Conservation (phyloP, 2,888 invertebrate genomes). For the Aleiodes leptofemur region DNA sequence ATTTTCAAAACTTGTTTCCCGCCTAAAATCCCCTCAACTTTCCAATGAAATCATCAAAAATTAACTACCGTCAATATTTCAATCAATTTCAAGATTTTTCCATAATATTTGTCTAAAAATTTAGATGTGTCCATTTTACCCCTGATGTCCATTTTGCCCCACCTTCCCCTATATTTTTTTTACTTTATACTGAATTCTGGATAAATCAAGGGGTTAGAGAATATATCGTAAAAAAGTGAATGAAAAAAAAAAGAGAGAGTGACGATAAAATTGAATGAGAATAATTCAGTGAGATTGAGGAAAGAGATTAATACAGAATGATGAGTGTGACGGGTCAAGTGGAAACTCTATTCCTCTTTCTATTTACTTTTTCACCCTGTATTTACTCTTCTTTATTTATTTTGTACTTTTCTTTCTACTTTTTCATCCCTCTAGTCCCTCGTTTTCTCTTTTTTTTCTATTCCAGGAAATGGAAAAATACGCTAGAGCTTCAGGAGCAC, state of each 20-base stretch:
- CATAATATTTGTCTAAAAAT: no score
- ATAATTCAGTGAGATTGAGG: slow-evolving; percentile 17
- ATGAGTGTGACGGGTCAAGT: slow-evolving; percentile 8
- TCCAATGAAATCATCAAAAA: no score
- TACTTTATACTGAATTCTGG: neutral
- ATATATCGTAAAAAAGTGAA: neutral
- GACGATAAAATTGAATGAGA: neutral
- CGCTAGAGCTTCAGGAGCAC: slow-evolving; percentile 52
- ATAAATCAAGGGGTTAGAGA: neutral
- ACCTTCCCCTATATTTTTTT: slow-evolving; percentile 17
- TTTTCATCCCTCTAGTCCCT: slow-evolving; percentile 3
- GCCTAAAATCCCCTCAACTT: no score
- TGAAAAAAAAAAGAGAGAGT: neutral
- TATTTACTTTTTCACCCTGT: neutral
- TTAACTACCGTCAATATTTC: no score
- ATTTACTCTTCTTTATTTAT: slow-evolving; percentile 20
- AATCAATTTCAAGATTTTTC: no score
- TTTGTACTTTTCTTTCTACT: neutral
- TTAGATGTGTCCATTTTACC: no score
- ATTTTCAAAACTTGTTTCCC: no score
- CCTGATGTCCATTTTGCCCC: no score
- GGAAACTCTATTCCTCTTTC: neutral
- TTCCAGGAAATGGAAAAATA: slow-evolving; percentile 64
- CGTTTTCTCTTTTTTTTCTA: neutral
- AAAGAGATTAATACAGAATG: slow-evolving; percentile 15